Percentiles rank a stretch among this genome's conserved stretches.
Conservation (phyloP, 2,113 vertebrate genomes). For the Excalfactoria chinensis region DNA sequence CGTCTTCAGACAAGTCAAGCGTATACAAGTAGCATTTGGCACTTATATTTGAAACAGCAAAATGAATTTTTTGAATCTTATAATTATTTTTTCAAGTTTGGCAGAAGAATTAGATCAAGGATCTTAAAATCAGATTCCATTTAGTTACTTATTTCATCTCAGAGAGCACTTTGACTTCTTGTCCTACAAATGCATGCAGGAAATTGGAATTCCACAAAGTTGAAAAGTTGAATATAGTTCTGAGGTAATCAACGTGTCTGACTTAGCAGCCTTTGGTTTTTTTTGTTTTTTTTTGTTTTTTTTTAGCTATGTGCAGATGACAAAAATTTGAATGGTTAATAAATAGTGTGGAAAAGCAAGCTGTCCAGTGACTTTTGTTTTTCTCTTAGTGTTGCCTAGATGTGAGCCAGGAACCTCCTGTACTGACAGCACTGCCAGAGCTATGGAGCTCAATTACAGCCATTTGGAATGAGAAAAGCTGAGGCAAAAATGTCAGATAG, state of each 20-base stretch:
- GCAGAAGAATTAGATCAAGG: slow-evolving; percentile 60
- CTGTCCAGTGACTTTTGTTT: not conserved
- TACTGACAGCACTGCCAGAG: not conserved
- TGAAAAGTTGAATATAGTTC: slow-evolving; percentile 46
- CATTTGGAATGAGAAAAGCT: slow-evolving; percentile 10
- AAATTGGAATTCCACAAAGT: slow-evolving; percentile 50
- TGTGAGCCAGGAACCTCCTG: not conserved
- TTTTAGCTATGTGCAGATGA: not conserved
- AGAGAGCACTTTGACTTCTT: slow-evolving; percentile 43
- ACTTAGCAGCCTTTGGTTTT: slow-evolving; percentile 14
- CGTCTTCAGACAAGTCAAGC: slow-evolving; percentile 42
- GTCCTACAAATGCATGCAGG: slow-evolving; percentile 16
- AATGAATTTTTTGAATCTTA: slow-evolving; percentile 59
- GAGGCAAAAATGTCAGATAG: slow-evolving; percentile 37
- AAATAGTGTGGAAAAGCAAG: slow-evolving; percentile 18
- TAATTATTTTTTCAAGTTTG: slow-evolving; percentile 66
- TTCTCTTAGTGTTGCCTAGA: not conserved
- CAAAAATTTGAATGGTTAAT: slow-evolving; percentile 59
- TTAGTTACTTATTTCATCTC: slow-evolving; percentile 7
- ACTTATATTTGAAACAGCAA: slow-evolving; percentile 48
- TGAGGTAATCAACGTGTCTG: slow-evolving; percentile 60
- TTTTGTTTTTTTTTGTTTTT: slow-evolving; percentile 6
- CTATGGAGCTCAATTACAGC: slow-evolving; percentile 7
- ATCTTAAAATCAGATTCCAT: slow-evolving; percentile 52
- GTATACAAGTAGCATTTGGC: slow-evolving; percentile 34